Evolutionary conservation across 2,113 vertebrate genomes (phyloP), one percentile per base, ranked within the genome.

Genomic region (Cyphomyrus discorhynchus): DNA sequence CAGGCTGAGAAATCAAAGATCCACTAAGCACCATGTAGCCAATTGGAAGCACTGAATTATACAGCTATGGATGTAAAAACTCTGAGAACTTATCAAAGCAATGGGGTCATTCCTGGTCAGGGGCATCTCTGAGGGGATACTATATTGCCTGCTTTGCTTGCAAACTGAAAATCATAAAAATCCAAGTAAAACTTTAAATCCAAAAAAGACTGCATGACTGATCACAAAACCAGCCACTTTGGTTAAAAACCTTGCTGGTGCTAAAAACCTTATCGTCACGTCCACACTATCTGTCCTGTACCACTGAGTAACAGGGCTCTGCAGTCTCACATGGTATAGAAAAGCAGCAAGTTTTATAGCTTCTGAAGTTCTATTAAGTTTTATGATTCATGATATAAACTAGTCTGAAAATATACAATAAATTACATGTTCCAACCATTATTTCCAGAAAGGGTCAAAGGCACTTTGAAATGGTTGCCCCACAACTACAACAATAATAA

Each of bases 81-180:
- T 82, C 77, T 46, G 45, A 84, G 45, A 84, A 84, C 82, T 47
- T 84, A 84, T 47, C 45, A 84, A 84, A 84, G 82, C 82, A 84
- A 46, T 47, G 45, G 42, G 42, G 82, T 47, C 45, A 47, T 21
- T 47, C 82, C 82, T 13, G 42, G 45, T 45, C 5, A 10, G 82
- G 82, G 82, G 82, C 45, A 84, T 84, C 82, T 84, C 21, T n/a
- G 21, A n/a, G 42, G 39, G 19, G 82, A 24, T 47, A 46, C 82
- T 84, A 47, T 11, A 9, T 24, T n/a, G 82, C 19, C 21, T 46
- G 46, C 5, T 47, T 84, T 47, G 39, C 82, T 47, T 47, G 45
- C 39, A 84, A 45, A n/a, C 45, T 47, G 45, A 24, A 84, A 47
- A 47, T 84, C 21, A 47, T 46, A 84, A 84, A 84, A 47, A 84